A percentile compares a stretch with the other conserved stretches of the same genome.
These are phyloP conservation scores for Tenebrio molitor DNA, from an alignment of 1,140 invertebrate species.

Conservation along the genomic window DNA sequence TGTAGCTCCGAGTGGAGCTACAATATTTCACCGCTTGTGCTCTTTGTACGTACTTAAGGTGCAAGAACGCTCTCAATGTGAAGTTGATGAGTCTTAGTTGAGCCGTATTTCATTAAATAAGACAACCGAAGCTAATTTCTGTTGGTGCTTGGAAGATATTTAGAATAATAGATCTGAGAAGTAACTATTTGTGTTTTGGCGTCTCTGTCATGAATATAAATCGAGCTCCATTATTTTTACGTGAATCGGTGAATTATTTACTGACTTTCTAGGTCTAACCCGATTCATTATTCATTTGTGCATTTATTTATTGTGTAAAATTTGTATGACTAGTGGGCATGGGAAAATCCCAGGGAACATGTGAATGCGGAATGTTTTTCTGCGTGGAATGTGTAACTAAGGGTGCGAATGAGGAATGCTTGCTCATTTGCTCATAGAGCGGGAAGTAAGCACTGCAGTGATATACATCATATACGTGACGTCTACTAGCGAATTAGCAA, in stretches of 20 bases:
- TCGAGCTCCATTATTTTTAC: background rate
- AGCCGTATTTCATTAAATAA: conserved; percentile 35
- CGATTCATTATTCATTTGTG: background rate
- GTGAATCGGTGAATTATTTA: background rate
- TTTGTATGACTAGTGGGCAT: background rate
- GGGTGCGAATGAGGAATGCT: conserved; percentile 44
- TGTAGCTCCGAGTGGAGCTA: background rate
- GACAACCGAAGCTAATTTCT: conserved; percentile 24
- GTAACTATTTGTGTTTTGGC: conserved; percentile 16
- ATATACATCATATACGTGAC: conserved; percentile 50
- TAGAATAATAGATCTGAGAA: conserved; percentile 31
- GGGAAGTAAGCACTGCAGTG: conserved; percentile 37
- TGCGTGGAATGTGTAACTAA: conserved; percentile 12
- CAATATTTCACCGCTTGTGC: background rate
- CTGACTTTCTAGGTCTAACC: too few species aligned
- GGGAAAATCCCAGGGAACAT: conserved; percentile 5
- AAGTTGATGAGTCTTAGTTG: conserved; percentile 24
- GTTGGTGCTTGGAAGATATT: conserved; percentile 12
- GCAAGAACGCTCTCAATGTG: conserved; percentile 23
- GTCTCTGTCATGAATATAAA: conserved; percentile 24
- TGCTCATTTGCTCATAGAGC: conserved; percentile 43
- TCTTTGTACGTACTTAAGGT: conserved; percentile 5
- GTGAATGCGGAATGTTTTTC: conserved; percentile 31
- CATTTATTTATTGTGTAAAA: background rate
- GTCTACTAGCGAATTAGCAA: conserved; percentile 59